Base-by-base conservation (phyloP, 1,140 invertebrate species). In the Procambarus virginalis region DNA sequence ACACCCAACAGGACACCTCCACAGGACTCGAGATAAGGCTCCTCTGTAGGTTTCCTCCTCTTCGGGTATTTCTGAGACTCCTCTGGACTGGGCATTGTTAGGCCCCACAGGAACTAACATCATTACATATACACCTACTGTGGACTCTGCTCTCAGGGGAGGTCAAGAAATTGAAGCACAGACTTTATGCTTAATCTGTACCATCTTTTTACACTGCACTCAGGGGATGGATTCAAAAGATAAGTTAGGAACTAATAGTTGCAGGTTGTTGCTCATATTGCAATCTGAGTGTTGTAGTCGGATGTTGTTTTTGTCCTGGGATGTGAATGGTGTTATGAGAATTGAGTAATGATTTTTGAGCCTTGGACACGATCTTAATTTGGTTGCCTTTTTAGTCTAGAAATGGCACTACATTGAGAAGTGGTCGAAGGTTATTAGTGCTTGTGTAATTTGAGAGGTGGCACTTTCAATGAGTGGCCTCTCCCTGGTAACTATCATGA, bases 221-320 rank as follows among this genome's bases (percentile, higher is more conserved):
- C 84, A 86, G 84, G 84, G 84, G 84, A 86, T 78, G 75, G 76
- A 78, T 86, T 86, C 82, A 84, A 84, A 84, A 70, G 82, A 84
- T 70, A 73, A 48, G 82, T 73, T 84, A 70, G 82, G 82, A 84
- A 84, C 82, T 68, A 84, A 84, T 84, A 68, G 73, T 73, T 84
- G 68, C 82, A 84, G 60, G 60, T 84, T 84, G 46, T 84, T 84
- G 60, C 82, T 70, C 45, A 49, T 84, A 45, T 84, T 70, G n/a
- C n/a, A 34, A 17, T 84, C 68, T 84, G 82, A 84, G 82, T 84
- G 82, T 84, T 84, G 82, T 49, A 49, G 22, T 10, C 20, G 68
- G 68, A 73, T 73, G 68, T 73, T 20, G 22, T 73, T 22, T 34
- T 55, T 80, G 78, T 80, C 78, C 78, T 49, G 58, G 78, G 78